Base-by-base conservation (phyloP, 2,888 invertebrate species). In the Glyphotaelius pellucidus region DNA sequence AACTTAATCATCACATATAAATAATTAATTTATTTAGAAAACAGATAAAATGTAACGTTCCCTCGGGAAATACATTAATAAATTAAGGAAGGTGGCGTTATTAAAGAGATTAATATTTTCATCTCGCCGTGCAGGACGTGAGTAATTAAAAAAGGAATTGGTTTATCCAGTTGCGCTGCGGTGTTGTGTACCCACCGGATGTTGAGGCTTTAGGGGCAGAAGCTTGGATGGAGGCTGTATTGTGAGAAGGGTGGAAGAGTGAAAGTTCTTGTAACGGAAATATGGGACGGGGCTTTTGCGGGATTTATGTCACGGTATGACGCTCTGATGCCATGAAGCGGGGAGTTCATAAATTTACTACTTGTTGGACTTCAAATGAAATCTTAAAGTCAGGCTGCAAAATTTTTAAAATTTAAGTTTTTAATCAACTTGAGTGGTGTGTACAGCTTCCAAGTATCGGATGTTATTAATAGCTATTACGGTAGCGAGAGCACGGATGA, bases 221-320 rank as follows among this genome's bases (percentile, higher is more conserved):
- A 83, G 83, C 19, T 83, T 35, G 83, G 19, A 35, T 35, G 32
- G 35, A 83, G 30, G 35, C 67, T 25, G 86, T 30, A 30, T 42
- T 42, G 12, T 86, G 86, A 47, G 86, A 42, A 86, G 86, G 86
- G 86, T 86, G 42, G 42, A 86, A 86, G 67, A 67, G 67, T 67
- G 67, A 67, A 86, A 86, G 86, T 86, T 86, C 42, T n/a, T 86
- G n/a, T 42, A 47, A 86, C 86, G 86, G 86, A 86, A 86, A 86
- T 86, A 86, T 86, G 86, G 86, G 30, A 86, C 42, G 42, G 42
- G 25, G 42, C 35, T 86, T 86, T 42, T 14, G 38, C 86, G 47
- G 86, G 30, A 38, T 67, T 67, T 67, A 67, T 67, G 67, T 67
- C 67, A 67, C 67, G 67, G 67, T 67, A 67, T 67, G 25, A 67